Base-by-base conservation (phyloP, 2,888 invertebrate species). In the Deladenus siricidicola region DNA sequence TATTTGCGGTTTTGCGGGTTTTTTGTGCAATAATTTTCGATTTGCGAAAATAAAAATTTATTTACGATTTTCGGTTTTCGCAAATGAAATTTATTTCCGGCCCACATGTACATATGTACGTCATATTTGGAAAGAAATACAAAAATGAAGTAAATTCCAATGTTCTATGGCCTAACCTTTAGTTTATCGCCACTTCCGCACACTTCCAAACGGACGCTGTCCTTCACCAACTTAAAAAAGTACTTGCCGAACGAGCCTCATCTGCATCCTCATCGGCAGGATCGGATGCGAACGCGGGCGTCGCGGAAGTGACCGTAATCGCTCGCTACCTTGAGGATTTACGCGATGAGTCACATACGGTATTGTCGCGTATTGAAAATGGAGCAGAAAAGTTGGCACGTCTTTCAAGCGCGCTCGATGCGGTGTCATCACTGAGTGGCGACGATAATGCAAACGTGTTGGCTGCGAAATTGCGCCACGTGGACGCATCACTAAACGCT, bases 171-270 rank as follows among this genome's bases (percentile, higher is more conserved):
- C n/a, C n/a, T n/a, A n/a, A n/a, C n/a, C n/a, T 60, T 39, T 29
- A 60, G 59, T 56, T 60, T 50, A 45, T 50, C 23, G 24, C 49
- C 21, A 42, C 39, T 21, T 30, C 2, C 21, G 34, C 50, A 10
- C 60, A 47, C 21, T 60, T 60, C 19, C 34, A 42, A 14, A 10
- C 59, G n/a, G 60, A 60, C 47, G 21, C 49, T 17, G 49, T 29
- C 19, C 26, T 60, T 4, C 56, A 54, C 39, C 60, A 59, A 21
- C 45, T 52, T 34, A 50, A 43, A 26, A 51, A 61, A 28, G 39
- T 53, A 17, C 14, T 51, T 17, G 56, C 49, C 26, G 49, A 62
- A 51, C 30, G 45, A 39, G 8, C 42, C 34, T 6, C 6, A 6
- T 6, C 8, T n/a, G 54, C 54, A n/a, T 44, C 42, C 43, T 29